Percentiles rank a stretch among this genome's conserved stretches.
phyloP scores from a whole-genome alignment of 1,140 invertebrate genomes.

The Colletes latitarsis region DNA sequence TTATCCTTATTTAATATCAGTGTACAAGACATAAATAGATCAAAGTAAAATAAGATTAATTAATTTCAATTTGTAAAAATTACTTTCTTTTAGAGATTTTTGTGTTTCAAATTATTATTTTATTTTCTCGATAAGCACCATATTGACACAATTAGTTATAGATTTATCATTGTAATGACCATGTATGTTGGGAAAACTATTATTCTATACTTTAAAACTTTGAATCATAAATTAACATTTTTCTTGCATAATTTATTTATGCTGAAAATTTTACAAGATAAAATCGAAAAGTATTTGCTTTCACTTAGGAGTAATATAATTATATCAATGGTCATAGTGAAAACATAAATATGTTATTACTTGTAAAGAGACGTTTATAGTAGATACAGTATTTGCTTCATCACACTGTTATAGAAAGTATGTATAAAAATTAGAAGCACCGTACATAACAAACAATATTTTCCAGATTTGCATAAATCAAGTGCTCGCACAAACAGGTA shows the following conservation, averaged over 20 bases:
- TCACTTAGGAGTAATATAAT: slow-evolving; percentile 49
- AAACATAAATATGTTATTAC: slow-evolving; percentile 32
- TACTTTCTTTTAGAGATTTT: neutral
- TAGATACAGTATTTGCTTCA: slow-evolving; percentile 48
- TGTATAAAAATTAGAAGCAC: slow-evolving; percentile 37
- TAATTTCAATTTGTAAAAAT: slow-evolving; percentile 9
- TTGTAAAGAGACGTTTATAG: slow-evolving; percentile 51
- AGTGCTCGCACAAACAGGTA: slow-evolving; percentile 12
- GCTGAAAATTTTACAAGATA: neutral
- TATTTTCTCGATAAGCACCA: neutral
- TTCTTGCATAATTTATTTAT: slow-evolving; percentile 9
- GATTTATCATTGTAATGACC: neutral
- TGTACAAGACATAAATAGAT: slow-evolving; percentile 14
- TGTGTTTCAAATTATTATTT: slow-evolving; percentile 5
- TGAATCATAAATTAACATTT: neutral
- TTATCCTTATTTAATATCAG: slow-evolving; percentile 11
- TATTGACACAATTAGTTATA: slow-evolving; percentile 3
- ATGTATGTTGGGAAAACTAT: neutral
- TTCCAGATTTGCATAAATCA: slow-evolving; percentile 9
- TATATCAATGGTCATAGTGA: slow-evolving; percentile 41
- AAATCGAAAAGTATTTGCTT: slow-evolving; percentile 21
- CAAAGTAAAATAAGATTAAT: slow-evolving; percentile 2
- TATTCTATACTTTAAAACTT: slow-evolving; percentile 11
- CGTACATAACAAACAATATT: slow-evolving; percentile 26
- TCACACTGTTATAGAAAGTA: slow-evolving; percentile 41